Percentiles rank a stretch among this genome's conserved stretches.
Evolutionary conservation across 37 sponge, comb jelly and placozoan species (phyloP).

Genomic region (Chondrosia reniformis): DNA sequence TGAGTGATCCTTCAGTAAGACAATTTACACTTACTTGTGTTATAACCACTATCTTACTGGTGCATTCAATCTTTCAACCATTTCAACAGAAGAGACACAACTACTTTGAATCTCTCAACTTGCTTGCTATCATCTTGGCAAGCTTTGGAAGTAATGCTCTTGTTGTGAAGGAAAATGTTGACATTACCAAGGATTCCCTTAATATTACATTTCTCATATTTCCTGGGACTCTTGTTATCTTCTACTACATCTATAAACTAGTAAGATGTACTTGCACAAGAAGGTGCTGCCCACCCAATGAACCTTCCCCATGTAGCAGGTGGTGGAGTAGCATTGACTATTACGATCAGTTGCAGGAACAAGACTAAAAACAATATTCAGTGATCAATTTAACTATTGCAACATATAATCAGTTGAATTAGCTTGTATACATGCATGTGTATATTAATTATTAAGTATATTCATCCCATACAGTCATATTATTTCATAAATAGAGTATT

Average conservation of each 20-base stretch:
- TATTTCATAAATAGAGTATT: too few relatives aligned
- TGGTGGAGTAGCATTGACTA: too few relatives aligned
- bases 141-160: not conserved
- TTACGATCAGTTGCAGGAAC: too few relatives aligned
- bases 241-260: not conserved
- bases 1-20: not conserved
- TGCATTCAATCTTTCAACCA: not conserved
- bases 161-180: not conserved
- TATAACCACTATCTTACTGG: not conserved
- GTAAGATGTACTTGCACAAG: too few relatives aligned
- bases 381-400: too few relatives aligned
- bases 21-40: not conserved
- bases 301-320: too few relatives aligned
- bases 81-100: not conserved
- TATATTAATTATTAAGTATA: too few relatives aligned
- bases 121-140: not conserved
- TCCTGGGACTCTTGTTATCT: not conserved
- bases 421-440: too few relatives aligned
- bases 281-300: not conserved
- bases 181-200: not conserved
- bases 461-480: too few relatives aligned
- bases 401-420: too few relatives aligned
- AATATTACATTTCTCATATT: not conserved
- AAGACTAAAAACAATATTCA: too few relatives aligned
- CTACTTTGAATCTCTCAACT: conserved; percentile 4